A percentile compares a stretch with the other conserved stretches of the same genome.
Conservation (phyloP, 2,797 vertebrate species). For the Ibycter americanus region DNA sequence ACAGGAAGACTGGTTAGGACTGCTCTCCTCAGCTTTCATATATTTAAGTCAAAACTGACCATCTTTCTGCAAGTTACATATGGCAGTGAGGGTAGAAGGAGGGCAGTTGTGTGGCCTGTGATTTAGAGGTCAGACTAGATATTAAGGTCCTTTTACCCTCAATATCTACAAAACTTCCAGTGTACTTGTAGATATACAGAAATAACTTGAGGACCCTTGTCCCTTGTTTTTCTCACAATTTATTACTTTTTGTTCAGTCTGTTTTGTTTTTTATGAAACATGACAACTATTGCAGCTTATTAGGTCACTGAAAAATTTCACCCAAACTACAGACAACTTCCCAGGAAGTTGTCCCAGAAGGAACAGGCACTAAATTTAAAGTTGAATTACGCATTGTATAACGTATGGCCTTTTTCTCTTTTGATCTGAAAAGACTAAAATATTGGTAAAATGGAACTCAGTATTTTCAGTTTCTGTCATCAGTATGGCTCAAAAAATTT, state of each 20-base stretch:
- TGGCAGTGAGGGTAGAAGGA: neutral
- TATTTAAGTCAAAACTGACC: neutral
- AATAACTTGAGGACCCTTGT: neutral
- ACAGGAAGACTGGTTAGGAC: neutral
- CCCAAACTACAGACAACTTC: neutral
- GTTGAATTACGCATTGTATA: neutral
- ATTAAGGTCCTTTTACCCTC: neutral
- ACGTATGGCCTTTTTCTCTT: neutral
- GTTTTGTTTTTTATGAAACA: neutral
- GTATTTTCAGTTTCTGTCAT: neutral
- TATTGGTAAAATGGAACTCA: neutral
- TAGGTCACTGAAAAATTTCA: neutral
- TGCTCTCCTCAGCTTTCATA: neutral
- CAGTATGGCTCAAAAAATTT: neutral
- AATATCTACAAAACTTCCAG: neutral
- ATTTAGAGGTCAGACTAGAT: neutral
- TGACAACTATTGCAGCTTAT: neutral
- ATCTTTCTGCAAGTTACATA: neutral
- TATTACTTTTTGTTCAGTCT: neutral
- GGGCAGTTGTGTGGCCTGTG: neutral
- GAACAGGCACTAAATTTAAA: neutral
- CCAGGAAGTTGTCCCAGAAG: neutral
- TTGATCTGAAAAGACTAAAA: neutral
- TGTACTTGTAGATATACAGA: neutral
- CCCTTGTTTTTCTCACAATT: neutral